Evolutionary conservation across 2,113 vertebrate species (phyloP), one percentile per base, ranked within the genome.

Genomic region (Mustela nigripes): DNA sequence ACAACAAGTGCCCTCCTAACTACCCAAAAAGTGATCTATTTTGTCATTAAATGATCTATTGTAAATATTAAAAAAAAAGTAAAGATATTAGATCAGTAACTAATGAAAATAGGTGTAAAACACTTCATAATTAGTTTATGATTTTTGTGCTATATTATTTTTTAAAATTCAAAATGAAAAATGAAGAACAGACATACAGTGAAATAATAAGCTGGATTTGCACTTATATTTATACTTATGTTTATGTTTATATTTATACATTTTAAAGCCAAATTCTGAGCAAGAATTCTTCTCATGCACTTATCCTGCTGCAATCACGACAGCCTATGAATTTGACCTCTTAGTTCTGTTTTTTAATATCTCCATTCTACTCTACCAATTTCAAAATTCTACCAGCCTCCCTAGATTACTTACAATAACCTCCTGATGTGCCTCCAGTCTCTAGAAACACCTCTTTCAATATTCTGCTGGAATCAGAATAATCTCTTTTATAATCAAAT

Each of bases 401-500:
- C 11, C 56, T 84, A 65, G 58, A 42, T 95, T 90, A 65, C 2
- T 80, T 88, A 26, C 5, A 58, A 58, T 79, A 94, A 69, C 28
- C 2, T 80, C 39, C 60, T n/a, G 31, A 80, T 58, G 42, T 94
- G 11, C 28, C 22, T 63, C 6, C 56, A 33, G 21, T 76, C n/a
- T 90, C 56, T 65, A 76, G 45, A 56, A n/a, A 95, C 3, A 63
- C 15, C 22, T 83, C 3, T 28, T 83, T 76, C n/a, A 63, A 83
- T 50, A 82, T 89, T 89, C n/a, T 89, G 15, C 12, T 42, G 18
- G 50, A 63, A 28, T 53, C 48, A 84, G 58, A 83, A 82, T 63
- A 89, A 94, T 62, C 50, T 89, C 50, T 71, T 42, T 89, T 82
- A 81, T 6, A 62, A 83, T 74, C 45, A 53, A 89, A 82, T 73